Evolutionary conservation across 2,113 vertebrate species (phyloP).

Genomic region (Sapayoa aenigma): DNA sequence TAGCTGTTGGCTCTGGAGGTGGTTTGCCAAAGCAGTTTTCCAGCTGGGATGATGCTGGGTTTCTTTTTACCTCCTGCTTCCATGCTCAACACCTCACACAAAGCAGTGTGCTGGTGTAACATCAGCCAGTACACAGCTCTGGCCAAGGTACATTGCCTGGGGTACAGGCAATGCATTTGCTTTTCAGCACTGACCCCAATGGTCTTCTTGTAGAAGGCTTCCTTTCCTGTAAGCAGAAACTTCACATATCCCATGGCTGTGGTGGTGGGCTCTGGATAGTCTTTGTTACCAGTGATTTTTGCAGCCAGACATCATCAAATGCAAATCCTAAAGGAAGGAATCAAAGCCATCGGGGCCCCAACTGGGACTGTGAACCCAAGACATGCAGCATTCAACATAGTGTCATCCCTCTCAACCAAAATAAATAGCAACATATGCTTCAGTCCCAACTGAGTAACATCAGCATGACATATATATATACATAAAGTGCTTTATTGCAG

Average conservation of each 20-base stretch:
- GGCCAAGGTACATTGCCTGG: no score
- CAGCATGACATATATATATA: background rate
- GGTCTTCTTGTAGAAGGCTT: background rate
- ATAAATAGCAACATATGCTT: background rate
- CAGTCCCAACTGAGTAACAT: background rate
- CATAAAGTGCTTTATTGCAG: conserved; percentile 71
- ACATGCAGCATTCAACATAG: rapidly evolving
- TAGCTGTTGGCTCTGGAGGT: background rate
- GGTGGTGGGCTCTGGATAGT: rapidly evolving
- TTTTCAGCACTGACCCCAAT: background rate
- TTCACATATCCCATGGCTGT: background rate
- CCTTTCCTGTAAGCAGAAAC: background rate
- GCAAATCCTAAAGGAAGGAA: background rate
- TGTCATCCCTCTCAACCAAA: background rate
- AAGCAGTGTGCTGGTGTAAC: background rate
- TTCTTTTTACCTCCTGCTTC: background rate
- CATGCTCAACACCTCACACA: background rate
- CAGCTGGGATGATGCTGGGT: background rate
- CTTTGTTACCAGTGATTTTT: background rate
- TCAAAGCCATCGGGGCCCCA: background rate
- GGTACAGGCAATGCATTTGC: background rate
- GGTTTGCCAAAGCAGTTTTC: background rate
- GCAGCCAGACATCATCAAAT: background rate
- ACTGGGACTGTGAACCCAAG: background rate
- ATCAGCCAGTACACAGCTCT: background rate